Conservation (phyloP, 2,113 vertebrate genomes). For the Chloropsis hardwickii region DNA sequence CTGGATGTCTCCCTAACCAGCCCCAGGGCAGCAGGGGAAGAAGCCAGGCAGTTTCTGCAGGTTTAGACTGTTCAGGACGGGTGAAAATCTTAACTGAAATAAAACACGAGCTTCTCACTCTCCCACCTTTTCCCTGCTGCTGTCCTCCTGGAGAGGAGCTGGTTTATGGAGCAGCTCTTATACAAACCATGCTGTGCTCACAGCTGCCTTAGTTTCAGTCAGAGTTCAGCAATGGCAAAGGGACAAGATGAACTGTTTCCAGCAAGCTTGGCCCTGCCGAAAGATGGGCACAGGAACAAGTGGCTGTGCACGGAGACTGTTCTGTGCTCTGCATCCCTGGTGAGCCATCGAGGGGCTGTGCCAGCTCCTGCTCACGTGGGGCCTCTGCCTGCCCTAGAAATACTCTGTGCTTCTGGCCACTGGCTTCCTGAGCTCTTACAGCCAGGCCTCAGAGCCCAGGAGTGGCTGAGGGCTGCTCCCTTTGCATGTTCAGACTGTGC, state of each 20-base stretch:
- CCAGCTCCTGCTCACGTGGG: background rate
- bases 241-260: background rate
- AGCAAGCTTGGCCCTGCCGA: background rate
- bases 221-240: background rate
- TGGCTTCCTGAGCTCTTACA: background rate
- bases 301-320: background rate
- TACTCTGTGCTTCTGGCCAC: background rate
- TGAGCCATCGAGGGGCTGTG: background rate
- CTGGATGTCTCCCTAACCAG: background rate
- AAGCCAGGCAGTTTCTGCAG: background rate
- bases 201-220: background rate
- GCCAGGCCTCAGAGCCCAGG: background rate
- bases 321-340: background rate
- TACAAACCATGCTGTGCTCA: background rate
- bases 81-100: background rate
- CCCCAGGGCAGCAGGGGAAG: background rate
- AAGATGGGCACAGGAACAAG: background rate
- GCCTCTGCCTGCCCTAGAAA: background rate
- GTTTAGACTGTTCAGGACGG: background rate
- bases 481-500: background rate
- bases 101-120: rapidly evolving
- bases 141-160: background rate
- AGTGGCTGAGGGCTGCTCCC: background rate
- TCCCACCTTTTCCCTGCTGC: background rate
- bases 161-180: background rate